Evolutionary conservation across 2,888 invertebrate species (phyloP).

Genomic region (Dioctria rufipes): DNA sequence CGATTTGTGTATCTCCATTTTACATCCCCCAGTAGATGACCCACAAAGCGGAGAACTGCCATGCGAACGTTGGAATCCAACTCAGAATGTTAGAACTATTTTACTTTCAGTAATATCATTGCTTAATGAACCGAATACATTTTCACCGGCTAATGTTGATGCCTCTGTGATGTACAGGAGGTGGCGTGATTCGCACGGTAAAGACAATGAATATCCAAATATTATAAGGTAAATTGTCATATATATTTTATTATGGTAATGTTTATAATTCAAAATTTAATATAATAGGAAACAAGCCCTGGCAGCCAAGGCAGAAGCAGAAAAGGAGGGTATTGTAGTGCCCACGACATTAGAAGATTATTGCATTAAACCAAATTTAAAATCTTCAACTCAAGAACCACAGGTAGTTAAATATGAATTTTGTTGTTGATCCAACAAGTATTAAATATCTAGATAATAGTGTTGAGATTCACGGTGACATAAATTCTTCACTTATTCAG

Average conservation of each 20-base stretch:
- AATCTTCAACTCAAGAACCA: constrained; percentile 85
- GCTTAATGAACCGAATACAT: constrained; percentile 99
- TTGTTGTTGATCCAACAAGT: too few species aligned
- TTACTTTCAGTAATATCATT: constrained; percentile 98
- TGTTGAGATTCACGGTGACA: too few species aligned
- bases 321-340: constrained; percentile 96
- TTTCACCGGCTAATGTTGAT: constrained; percentile 99
- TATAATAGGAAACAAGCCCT: constrained; percentile 92
- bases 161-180: constrained; percentile 99
- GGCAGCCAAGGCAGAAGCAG: constrained; percentile 94
- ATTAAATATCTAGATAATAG: too few species aligned
- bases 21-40: constrained; percentile 99
- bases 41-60: constrained; percentile 99
- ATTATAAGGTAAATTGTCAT: constrained; percentile 85
- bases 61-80: constrained; percentile 99
- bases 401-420: constrained; percentile 70
- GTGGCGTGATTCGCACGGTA: constrained; percentile 98
- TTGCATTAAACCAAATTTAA: constrained; percentile 94
- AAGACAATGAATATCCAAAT: constrained; percentile 99
- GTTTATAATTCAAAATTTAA: constrained; percentile 52
- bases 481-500: too few species aligned
- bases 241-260: not conserved
- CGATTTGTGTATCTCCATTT: constrained; percentile 98
- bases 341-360: constrained; percentile 98
- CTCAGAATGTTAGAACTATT: constrained; percentile 99